These are phyloP conservation scores for Hypercompe scribonia DNA, from an alignment of 2,888 invertebrate species.

Conservation along the genomic window DNA sequence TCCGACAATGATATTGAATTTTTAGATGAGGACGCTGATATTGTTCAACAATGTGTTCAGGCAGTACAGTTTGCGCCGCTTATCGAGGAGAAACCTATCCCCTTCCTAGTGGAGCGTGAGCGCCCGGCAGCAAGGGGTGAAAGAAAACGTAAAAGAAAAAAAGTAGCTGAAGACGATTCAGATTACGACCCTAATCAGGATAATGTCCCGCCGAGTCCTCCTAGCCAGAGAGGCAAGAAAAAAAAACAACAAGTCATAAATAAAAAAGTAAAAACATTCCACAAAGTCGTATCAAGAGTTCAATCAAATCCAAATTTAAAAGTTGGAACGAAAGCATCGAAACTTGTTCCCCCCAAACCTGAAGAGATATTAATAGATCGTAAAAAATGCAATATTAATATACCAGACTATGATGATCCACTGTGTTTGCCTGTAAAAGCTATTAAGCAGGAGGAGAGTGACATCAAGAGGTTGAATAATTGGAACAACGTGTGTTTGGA, in stretches of 20 bases:
- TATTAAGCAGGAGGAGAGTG: conserved; percentile 55
- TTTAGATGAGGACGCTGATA: conserved; percentile 81
- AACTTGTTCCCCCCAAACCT: conserved; percentile 17
- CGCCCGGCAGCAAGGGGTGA: conserved; percentile 27
- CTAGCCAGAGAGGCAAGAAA: conserved; percentile 45
- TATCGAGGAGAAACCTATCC: conserved; percentile 33
- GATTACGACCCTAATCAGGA: conserved; percentile 75
- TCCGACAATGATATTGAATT: conserved; percentile 77
- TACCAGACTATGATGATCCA: conserved; percentile 80
- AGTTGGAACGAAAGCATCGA: conserved; percentile 24
- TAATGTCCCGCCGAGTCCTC: conserved; percentile 45
- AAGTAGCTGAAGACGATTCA: conserved; percentile 67
- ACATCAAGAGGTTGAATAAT: conserved; percentile 63
- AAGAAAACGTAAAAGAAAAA: conserved; percentile 56
- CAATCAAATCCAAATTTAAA: conserved; percentile 18
- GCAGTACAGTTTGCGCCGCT: conserved; percentile 25
- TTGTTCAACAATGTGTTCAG: conserved; percentile 77
- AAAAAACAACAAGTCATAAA: conserved; percentile 33
- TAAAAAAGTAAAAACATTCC: conserved; percentile 39
- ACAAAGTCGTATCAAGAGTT: conserved; percentile 31
- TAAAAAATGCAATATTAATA: conserved; percentile 62
- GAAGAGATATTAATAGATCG: conserved; percentile 49
- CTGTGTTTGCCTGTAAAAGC: conserved; percentile 77
- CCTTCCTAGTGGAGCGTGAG: conserved; percentile 62
- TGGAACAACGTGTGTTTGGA: conserved; percentile 80